Conservation (phyloP, 1,140 invertebrate genomes). For the Helicoverpa zea region DNA sequence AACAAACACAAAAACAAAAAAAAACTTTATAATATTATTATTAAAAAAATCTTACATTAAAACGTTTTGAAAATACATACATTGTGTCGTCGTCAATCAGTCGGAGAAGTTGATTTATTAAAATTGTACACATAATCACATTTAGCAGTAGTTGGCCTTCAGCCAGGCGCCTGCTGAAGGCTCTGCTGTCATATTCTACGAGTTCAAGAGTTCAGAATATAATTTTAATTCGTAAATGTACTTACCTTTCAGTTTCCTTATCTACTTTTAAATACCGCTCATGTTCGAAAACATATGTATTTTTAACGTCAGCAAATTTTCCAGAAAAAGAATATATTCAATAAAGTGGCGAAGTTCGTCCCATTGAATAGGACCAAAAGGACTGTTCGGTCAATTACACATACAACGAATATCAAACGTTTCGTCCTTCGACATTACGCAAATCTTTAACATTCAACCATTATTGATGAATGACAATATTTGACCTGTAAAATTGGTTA, state of each 20-base stretch:
- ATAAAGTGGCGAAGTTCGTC: neutral
- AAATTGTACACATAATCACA: slow-evolving; percentile 10
- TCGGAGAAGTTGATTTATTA: slow-evolving; percentile 5
- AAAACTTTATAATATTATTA: too few relatives aligned
- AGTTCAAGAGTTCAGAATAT: neutral
- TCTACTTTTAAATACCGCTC: too few relatives aligned
- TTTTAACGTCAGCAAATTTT: neutral
- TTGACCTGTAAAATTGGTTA: neutral
- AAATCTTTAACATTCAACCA: neutral
- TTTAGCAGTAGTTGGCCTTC: slow-evolving; percentile 10
- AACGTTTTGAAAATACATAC: too few relatives aligned
- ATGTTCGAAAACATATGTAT: too few relatives aligned
- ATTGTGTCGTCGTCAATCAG: neutral
- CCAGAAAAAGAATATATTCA: neutral
- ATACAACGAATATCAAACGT: neutral
- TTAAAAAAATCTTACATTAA: too few relatives aligned
- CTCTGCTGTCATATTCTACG: slow-evolving; percentile 9
- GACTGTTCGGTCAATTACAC: neutral
- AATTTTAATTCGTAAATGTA: neutral
- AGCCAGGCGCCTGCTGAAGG: slow-evolving; percentile 13
- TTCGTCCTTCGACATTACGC: neutral
- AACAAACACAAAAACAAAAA: too few relatives aligned
- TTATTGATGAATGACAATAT: neutral
- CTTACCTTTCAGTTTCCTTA: neutral
- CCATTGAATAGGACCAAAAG: neutral